Conservation (phyloP, 2,888 invertebrate genomes). For the Mimas tiliae region DNA sequence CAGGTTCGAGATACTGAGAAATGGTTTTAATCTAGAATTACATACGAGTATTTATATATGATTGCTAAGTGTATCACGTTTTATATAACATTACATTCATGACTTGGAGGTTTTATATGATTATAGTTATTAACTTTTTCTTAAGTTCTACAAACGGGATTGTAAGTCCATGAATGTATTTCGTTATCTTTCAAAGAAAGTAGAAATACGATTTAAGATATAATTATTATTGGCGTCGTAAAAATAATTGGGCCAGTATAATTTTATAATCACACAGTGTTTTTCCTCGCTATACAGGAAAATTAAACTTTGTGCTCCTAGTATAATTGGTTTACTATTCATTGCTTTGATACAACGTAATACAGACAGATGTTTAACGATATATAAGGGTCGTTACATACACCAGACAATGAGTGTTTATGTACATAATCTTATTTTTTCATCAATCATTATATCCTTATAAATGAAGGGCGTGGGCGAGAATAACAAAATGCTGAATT, state of each 20-base stretch:
- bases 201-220: not conserved
- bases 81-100: not conserved
- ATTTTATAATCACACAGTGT: not conserved
- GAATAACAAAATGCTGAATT: too few relatives aligned
- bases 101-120: not conserved
- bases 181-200: not conserved
- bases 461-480: too few relatives aligned
- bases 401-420: too few relatives aligned
- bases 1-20: not conserved
- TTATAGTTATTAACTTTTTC: not conserved
- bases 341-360: too few relatives aligned
- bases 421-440: too few relatives aligned
- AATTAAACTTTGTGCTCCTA: not conserved
- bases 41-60: not conserved
- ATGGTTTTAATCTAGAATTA: constrained; percentile 2
- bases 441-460: too few relatives aligned
- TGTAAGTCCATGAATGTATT: not conserved
- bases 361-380: too few relatives aligned
- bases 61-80: not conserved
- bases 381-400: too few relatives aligned
- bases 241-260: not conserved
- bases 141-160: not conserved
- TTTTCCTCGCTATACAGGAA: not conserved
- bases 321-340: too few relatives aligned
- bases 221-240: not conserved